A percentile compares a stretch with the other conserved stretches of the same genome.
Evolutionary conservation across 2,888 invertebrate species (phyloP).

Genomic region (Brachycybe producta): DNA sequence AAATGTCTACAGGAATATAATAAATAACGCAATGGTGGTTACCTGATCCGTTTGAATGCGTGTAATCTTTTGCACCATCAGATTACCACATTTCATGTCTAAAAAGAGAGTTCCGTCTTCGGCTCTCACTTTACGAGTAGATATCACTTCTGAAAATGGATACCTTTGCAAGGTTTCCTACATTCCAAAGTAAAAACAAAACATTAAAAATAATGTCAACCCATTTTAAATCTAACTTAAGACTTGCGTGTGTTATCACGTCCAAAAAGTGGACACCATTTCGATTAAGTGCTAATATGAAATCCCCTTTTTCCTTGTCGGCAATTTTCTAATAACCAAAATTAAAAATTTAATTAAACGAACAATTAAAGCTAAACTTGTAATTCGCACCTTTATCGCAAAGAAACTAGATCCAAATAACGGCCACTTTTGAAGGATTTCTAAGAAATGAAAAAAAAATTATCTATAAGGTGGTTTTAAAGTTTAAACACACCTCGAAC

Average conservation of each 20-base stretch:
- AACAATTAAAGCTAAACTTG: not conserved
- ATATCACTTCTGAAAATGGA: constrained; percentile 89
- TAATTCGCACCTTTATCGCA: constrained; percentile 52
- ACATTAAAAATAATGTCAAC: not conserved
- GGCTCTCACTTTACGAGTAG: constrained; percentile 78
- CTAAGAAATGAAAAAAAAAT: constrained; percentile 33
- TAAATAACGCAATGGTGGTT: constrained; percentile 8
- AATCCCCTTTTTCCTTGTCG: constrained; percentile 63
- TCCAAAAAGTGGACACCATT: constrained; percentile 89
- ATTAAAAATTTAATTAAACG: not conserved
- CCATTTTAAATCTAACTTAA: not conserved
- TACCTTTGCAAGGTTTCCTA: constrained; percentile 82
- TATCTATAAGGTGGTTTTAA: no score
- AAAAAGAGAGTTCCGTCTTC: constrained; percentile 82
- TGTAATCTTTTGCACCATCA: constrained; percentile 89
- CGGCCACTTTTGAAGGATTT: constrained; percentile 86
- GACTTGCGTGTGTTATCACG: constrained; percentile 65
- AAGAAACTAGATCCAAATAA: constrained; percentile 97
- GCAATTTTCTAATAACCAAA: constrained; percentile 23
- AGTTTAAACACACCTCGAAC: no score
- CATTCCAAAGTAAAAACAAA: not conserved
- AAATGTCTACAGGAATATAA: no score
- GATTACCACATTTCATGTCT: constrained; percentile 93
- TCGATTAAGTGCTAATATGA: constrained; percentile 84
- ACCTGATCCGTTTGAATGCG: constrained; percentile 77